Conservation (phyloP, 2,113 vertebrate species). For the Scalopus aquaticus region DNA sequence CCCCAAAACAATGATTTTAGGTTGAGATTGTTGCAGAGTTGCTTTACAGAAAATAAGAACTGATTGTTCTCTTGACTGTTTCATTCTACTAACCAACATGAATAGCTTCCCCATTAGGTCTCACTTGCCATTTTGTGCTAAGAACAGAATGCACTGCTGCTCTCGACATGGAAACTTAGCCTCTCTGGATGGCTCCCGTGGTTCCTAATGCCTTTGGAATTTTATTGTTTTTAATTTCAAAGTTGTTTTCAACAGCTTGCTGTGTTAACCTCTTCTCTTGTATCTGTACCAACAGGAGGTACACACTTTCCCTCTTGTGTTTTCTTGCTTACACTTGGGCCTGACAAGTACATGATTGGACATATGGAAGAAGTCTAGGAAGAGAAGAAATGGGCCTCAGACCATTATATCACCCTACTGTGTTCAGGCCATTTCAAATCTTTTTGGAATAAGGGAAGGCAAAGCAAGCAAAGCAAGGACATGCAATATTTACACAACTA, state of each 20-base stretch:
- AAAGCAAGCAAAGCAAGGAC: background rate
- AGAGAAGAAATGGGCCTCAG: background rate
- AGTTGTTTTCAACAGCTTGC: background rate
- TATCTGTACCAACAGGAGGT: background rate
- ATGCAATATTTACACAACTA: background rate
- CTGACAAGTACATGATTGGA: background rate
- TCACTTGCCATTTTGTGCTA: constrained; percentile 38
- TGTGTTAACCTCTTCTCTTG: background rate
- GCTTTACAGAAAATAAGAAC: constrained; percentile 63
- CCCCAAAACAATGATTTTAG: constrained; percentile 40
- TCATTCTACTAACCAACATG: constrained; percentile 19
- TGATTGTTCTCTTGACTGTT: constrained; percentile 42
- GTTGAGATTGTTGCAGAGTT: constrained; percentile 31
- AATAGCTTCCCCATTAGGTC: constrained; percentile 47
- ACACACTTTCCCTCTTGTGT: background rate
- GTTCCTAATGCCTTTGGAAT: background rate
- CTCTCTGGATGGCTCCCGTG: background rate
- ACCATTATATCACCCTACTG: background rate
- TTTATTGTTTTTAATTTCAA: constrained; percentile 22
- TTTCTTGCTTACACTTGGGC: background rate
- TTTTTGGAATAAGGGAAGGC: background rate
- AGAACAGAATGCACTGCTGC: constrained; percentile 53
- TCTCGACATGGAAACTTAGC: background rate
- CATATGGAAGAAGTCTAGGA: background rate
- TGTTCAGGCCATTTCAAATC: background rate